These are phyloP conservation scores for Rhingia campestris DNA, from an alignment of 2,888 invertebrate genomes.

Conservation along the genomic window DNA sequence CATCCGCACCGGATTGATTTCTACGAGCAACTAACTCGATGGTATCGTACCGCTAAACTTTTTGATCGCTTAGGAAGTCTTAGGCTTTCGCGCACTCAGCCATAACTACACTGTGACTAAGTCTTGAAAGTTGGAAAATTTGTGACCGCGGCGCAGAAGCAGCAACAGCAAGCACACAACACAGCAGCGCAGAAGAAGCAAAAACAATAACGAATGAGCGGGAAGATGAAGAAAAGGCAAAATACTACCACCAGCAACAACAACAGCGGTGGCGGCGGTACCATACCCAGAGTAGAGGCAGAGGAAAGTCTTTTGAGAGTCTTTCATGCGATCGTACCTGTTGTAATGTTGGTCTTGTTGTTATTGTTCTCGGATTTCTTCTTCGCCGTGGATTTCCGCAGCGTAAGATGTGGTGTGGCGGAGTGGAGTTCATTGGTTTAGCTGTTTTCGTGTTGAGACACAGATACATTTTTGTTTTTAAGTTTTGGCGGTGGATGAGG, in stretches of 20 bases:
- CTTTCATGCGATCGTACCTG: constrained; percentile 49
- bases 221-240: constrained; percentile 44
- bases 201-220: constrained; percentile 57
- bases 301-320: constrained; percentile 57
- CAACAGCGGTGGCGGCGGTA: background rate
- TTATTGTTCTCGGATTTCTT: constrained; percentile 49
- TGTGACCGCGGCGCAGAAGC: constrained; percentile 19
- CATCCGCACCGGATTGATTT: constrained; percentile 74
- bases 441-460: constrained; percentile 24
- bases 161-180: constrained; percentile 1
- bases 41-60: constrained; percentile 73
- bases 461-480: constrained; percentile 42
- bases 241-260: constrained; percentile 7
- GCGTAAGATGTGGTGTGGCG: constrained; percentile 1
- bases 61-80: constrained; percentile 71
- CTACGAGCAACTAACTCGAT: constrained; percentile 74
- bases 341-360: constrained; percentile 49
- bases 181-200: constrained; percentile 47
- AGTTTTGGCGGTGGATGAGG: constrained; percentile 23
- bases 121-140: constrained; percentile 71
- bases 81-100: constrained; percentile 72
- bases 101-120: constrained; percentile 73
- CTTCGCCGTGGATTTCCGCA: constrained; percentile 40
- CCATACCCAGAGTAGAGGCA: constrained; percentile 29
- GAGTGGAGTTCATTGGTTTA: constrained; percentile 57